These are phyloP conservation scores for Ennomos quercinarius DNA, from an alignment of 2,888 invertebrate species.

Conservation along the genomic window DNA sequence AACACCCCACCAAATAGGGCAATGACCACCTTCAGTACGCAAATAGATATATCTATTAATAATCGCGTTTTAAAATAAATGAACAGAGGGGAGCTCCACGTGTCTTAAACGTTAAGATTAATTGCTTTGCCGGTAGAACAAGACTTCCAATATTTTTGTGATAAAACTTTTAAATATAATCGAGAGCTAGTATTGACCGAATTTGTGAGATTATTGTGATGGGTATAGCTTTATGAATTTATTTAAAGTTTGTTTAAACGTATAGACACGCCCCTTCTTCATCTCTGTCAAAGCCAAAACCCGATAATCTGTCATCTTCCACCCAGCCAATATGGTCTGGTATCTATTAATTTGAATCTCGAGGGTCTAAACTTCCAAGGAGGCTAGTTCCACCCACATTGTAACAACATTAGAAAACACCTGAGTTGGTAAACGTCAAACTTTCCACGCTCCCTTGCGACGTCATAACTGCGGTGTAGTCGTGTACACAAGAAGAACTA, in stretches of 20 bases:
- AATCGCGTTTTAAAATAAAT: slow-evolving; percentile 71
- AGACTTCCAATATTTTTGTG: slow-evolving; percentile 23
- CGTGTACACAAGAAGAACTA: slow-evolving; percentile 48
- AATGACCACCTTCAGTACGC: slow-evolving; percentile 74
- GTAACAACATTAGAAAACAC: slow-evolving; percentile 1
- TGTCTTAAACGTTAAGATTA: slow-evolving; percentile 67
- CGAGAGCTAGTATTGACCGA: slow-evolving; percentile 24
- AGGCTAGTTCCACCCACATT: not conserved
- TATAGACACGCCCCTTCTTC: too few species aligned
- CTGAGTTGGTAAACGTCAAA: slow-evolving; percentile 37
- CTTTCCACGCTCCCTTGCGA: slow-evolving; percentile 47
- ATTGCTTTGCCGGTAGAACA: slow-evolving; percentile 48
- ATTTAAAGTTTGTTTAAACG: too few species aligned
- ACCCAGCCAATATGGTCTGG: too few species aligned
- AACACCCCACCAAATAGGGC: slow-evolving; percentile 82
- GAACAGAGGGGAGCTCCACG: slow-evolving; percentile 68
- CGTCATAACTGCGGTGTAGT: slow-evolving; percentile 43
- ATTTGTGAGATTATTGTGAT: not conserved
- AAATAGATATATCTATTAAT: slow-evolving; percentile 80
- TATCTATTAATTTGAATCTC: not conserved
- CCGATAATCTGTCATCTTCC: too few species aligned
- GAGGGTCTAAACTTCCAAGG: not conserved
- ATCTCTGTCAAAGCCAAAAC: too few species aligned
- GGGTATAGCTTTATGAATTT: not conserved
- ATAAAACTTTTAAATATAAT: slow-evolving; percentile 21